phyloP scores from a whole-genome alignment of 1,140 invertebrate species.

The Zaprionus davidi region DNA sequence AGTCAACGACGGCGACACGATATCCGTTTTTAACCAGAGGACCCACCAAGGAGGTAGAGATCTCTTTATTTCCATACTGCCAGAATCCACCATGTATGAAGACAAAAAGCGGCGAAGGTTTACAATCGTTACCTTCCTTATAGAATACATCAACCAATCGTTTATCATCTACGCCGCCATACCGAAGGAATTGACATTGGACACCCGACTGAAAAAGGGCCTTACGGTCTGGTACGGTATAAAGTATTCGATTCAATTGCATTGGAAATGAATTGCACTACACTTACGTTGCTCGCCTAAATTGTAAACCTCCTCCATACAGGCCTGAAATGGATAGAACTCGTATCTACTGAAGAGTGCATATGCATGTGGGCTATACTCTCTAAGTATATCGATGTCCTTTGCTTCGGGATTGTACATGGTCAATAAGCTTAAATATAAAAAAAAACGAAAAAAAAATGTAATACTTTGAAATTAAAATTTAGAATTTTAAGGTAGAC shows the following conservation, averaged over 20 bases:
- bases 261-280: not conserved
- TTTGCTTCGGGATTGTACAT: not conserved
- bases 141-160: not conserved
- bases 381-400: not conserved
- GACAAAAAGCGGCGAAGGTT: not conserved
- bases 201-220: not conserved
- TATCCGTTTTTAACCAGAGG: not conserved
- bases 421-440: not conserved
- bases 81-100: not conserved
- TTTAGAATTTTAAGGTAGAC: not conserved
- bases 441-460: not conserved
- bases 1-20: not conserved
- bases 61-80: not conserved
- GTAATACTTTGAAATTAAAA: too few relatives aligned
- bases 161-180: not conserved
- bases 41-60: not conserved
- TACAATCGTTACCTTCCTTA: not conserved
- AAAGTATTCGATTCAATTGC: not conserved
- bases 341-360: not conserved
- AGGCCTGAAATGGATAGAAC: accelerated
- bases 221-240: not conserved
- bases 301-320: accelerated
- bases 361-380: not conserved
- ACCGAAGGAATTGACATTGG: not conserved
- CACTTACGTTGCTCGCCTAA: not conserved